A percentile compares a stretch with the other conserved stretches of the same genome.
Conservation (phyloP, 2,888 invertebrate genomes). For the Tholera decimalis region DNA sequence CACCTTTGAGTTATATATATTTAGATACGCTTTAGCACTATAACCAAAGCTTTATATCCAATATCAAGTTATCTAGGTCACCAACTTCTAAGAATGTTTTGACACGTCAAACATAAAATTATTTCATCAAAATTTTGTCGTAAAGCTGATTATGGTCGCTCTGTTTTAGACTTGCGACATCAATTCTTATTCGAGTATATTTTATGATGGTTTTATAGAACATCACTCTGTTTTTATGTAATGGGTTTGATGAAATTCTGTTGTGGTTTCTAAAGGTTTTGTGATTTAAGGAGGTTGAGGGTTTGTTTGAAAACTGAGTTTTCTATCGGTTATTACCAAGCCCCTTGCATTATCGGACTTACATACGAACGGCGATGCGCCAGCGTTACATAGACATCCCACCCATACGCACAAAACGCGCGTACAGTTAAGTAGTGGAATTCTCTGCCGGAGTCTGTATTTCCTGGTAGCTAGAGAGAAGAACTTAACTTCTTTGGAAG, state of each 20-base stretch:
- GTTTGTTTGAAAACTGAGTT: not conserved
- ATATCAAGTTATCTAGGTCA: slow-evolving; percentile 48
- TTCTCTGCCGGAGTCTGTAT: too few species aligned
- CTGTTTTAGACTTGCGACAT: slow-evolving; percentile 30
- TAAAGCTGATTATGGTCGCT: slow-evolving; percentile 60
- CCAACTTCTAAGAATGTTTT: slow-evolving; percentile 59
- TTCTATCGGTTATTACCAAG: not conserved
- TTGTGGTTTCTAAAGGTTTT: slow-evolving; percentile 38
- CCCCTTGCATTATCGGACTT: not conserved
- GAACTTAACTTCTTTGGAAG: too few species aligned
- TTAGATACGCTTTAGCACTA: slow-evolving; percentile 10
- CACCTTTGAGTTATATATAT: too few species aligned
- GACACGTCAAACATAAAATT: slow-evolving; percentile 61
- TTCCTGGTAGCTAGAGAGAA: too few species aligned
- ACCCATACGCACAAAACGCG: too few species aligned
- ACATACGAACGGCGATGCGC: too few species aligned
- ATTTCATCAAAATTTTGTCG: slow-evolving; percentile 60
- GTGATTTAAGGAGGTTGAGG: slow-evolving; percentile 4
- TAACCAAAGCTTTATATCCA: slow-evolving; percentile 15
- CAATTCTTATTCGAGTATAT: slow-evolving; percentile 43
- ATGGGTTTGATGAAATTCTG: slow-evolving; percentile 37
- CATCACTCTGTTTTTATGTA: slow-evolving; percentile 41
- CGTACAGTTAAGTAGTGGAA: too few species aligned
- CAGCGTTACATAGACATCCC: too few species aligned
- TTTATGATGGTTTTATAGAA: slow-evolving; percentile 32